Base-by-base conservation (phyloP, 2,888 invertebrate species). In the Cybosia mesomella region DNA sequence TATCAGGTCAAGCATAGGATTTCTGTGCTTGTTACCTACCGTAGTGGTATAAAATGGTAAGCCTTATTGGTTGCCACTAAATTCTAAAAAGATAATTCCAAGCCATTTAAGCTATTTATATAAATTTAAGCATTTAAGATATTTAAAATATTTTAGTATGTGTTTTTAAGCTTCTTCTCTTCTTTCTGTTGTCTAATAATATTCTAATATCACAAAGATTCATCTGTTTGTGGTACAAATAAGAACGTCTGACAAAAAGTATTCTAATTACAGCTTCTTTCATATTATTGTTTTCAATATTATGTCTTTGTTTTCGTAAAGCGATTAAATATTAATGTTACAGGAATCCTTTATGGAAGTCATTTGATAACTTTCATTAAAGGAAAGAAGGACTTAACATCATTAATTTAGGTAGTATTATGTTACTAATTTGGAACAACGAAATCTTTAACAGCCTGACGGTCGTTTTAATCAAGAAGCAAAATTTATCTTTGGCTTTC, bases 281-380 rank as follows among this genome's bases (percentile, higher is more conserved):
- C 49, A n/a, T 49, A 49, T 22, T 11, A 55, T 22, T 22, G 11
- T 55, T 55, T 24, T 1, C 0, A 13, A 24, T 4, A 22, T 22
- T 11, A 24, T 28, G 49, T n/a, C 28, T 49, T 61, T 49, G 28
- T 28, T 2, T 28, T 8, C 5, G 21, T 55, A 11, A 15, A 55
- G 24, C 22, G 15, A 66, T 58, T 55, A 60, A 32, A 32, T 59
- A 53, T 58, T 15, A 10, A 54, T 59, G 10, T 67, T 57, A 53
- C 55, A 32, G 28, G 53, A 53, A 36, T 65, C 58, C 58, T 53
- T 65, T 65, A 53, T 53, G 15, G 21, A 21, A 58, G 24, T 32
- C 57, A 67, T 74, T 77, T 72, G 61, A 67, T 58, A 54, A n/a
- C 15, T 53, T 28, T 64, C 57, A 62, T 64, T 49, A 66, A 66